These are phyloP conservation scores for Mastigias papua DNA, from an alignment of 30 jellyfish, hydroid and myxozoan genomes.

Conservation along the genomic window DNA sequence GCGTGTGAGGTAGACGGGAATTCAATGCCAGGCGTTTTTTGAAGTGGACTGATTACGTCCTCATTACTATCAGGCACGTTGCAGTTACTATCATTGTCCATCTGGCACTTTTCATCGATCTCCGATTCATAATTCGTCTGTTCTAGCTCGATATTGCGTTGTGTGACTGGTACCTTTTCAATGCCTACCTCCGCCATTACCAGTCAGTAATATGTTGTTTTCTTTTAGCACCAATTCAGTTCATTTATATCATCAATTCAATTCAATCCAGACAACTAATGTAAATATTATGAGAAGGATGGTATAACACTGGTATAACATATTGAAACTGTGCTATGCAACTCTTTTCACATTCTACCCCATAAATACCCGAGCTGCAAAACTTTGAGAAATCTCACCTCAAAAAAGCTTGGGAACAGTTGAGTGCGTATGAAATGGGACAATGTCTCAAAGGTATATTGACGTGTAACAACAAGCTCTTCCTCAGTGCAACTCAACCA, in stretches of 20 bases:
- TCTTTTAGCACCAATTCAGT: constrained; percentile 14
- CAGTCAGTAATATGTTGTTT: not conserved
- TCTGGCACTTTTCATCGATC: not conserved
- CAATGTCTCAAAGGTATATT: no score
- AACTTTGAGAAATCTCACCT: no score
- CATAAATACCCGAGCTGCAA: no score
- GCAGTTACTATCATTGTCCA: not conserved
- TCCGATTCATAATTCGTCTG: not conserved
- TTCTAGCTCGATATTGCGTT: not conserved
- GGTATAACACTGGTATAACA: no score
- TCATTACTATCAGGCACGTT: not conserved
- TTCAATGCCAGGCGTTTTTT: constrained; percentile 4
- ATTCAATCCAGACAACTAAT: constrained; percentile 40
- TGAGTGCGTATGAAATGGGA: no score
- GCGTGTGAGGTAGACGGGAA: constrained; percentile 36
- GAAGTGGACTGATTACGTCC: constrained; percentile 53
- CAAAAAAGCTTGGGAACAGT: no score
- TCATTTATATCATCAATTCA: constrained; percentile 34
- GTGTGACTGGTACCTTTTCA: not conserved
- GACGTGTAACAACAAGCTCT: no score
- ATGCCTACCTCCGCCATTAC: constrained; percentile 47
- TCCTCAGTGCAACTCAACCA: no score
- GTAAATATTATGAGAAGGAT: no score
- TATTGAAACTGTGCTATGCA: no score
- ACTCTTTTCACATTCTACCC: no score